Evolutionary conservation across 2,888 invertebrate species (phyloP).

Genomic region (Phortica magna): DNA sequence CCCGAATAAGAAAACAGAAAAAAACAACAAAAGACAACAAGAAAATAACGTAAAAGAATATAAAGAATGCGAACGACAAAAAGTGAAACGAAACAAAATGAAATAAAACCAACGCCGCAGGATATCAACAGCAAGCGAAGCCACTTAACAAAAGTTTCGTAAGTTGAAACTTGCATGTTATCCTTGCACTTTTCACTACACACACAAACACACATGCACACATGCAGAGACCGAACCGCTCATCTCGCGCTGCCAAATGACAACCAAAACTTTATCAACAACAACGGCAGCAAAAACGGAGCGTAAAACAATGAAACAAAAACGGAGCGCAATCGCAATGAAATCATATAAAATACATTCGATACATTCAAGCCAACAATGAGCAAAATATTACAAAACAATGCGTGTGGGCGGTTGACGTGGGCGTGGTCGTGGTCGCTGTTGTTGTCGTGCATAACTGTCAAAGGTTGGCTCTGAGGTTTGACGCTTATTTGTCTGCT

Average conservation of each 20-base stretch:
- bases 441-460: neutral
- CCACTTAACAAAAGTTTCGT: constrained; percentile 29
- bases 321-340: neutral
- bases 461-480: neutral
- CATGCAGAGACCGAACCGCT: neutral
- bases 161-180: constrained; percentile 19
- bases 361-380: neutral
- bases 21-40: neutral
- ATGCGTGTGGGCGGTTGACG: neutral
- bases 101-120: constrained; percentile 22
- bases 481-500: neutral
- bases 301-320: neutral
- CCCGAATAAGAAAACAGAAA: constrained; percentile 31
- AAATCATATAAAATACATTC: neutral
- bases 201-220: neutral
- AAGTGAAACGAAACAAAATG: neutral
- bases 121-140: constrained; percentile 30
- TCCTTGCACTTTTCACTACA: constrained; percentile 13
- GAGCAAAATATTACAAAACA: constrained; percentile 6
- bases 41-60: neutral
- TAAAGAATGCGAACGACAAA: neutral
- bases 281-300: neutral
- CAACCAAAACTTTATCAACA: constrained; percentile 15
- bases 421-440: neutral
- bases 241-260: neutral